Evolutionary conservation across 2,797 vertebrate genomes (phyloP), one percentile per base, ranked within the genome.

Genomic region (Karalla daura): DNA sequence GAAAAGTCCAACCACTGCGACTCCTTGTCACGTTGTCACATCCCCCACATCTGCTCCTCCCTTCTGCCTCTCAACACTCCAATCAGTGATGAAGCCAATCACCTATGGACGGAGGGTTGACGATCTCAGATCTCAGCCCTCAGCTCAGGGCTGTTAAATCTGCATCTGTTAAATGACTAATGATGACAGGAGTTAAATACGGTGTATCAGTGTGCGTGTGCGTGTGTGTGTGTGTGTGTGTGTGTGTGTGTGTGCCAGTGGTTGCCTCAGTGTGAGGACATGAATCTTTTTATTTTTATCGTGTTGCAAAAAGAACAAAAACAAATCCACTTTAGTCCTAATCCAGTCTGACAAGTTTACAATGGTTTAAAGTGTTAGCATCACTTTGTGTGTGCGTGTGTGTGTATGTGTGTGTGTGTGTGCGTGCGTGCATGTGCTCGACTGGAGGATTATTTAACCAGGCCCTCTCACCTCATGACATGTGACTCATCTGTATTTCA

Each of bases 401-500:
- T 40, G 63, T 65, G 63, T 51, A 49, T 39, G 46, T 61, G 73
- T 65, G 50, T 67, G 60, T 46, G 63, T 41, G 40, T 50, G 46
- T 47, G 51, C 21, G 39, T 41, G 39, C 21, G 39, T 20, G 40
- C 49, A 73, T 58, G 52, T 63, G 58, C 7, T 89, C 88, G 87
- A 84, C 86, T 85, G 85, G 68, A 78, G 86, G 85, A 91, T 92
- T 91, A 89, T 90, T 86, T 86, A 87, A 88, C 65, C 61, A 63
- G 75, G 78, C 75, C 71, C 66, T 88, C 85, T 88, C 80, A 55
- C 86, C 88, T 89, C 82, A 62, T 83, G 83, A 88, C 88, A 87
- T 90, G 90, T 84, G 85, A 78, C 89, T 79, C 83, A 76, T 88
- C 76, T 87, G 84, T 77, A 73, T 89, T 90, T 86, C 75, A 87